Evolutionary conservation across 2,888 invertebrate genomes (phyloP).

Genomic region (Xestia sexstrigata): DNA sequence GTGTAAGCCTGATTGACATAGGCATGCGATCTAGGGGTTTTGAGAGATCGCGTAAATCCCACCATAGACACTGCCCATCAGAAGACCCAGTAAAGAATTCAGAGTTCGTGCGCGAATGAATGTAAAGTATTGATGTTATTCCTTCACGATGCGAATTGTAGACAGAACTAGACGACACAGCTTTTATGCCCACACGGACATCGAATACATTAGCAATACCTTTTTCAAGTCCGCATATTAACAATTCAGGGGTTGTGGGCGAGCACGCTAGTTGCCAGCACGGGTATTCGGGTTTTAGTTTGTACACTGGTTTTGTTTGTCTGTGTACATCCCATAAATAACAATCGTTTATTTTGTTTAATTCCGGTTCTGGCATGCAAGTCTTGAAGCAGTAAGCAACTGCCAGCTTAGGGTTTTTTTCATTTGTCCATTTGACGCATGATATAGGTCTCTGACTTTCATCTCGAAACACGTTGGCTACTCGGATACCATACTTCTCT

Average conservation of each 20-base stretch:
- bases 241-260: constrained; percentile 76
- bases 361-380: constrained; percentile 62
- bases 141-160: constrained; percentile 88
- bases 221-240: constrained; percentile 82
- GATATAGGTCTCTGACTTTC: constrained; percentile 87
- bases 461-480: constrained; percentile 93
- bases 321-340: constrained; percentile 93
- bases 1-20: constrained; percentile 90
- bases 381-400: constrained; percentile 90
- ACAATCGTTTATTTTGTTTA: constrained; percentile 84
- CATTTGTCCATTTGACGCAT: constrained; percentile 93
- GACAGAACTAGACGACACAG: constrained; percentile 92
- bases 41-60: constrained; percentile 93
- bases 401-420: constrained; percentile 91
- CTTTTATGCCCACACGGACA: constrained; percentile 93
- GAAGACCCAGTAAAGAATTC: constrained; percentile 92
- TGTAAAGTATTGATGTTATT: constrained; percentile 90
- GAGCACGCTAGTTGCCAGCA: constrained; percentile 86
- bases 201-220: constrained; percentile 92
- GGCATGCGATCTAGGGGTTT: constrained; percentile 91
- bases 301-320: constrained; percentile 79
- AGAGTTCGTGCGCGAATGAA: constrained; percentile 91
- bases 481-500: constrained; percentile 90
- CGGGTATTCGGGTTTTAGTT: constrained; percentile 75
- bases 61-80: constrained; percentile 93